Evolutionary conservation across 2,113 vertebrate species (phyloP).

Genomic region (Lycaon pictus): DNA sequence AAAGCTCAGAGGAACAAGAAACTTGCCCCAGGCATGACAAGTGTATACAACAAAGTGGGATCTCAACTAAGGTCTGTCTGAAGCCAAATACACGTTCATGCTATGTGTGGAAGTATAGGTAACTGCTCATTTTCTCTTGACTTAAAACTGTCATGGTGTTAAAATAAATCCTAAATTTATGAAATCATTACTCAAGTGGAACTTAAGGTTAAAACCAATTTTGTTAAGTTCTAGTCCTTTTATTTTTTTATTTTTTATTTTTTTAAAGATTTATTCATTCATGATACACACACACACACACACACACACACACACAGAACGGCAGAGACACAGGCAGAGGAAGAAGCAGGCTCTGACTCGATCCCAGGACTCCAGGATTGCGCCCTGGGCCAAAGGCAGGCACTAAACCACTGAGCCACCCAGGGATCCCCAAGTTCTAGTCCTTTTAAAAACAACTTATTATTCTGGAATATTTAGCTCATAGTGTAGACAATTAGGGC

Average conservation of each 20-base stretch:
- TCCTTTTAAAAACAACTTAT: not conserved
- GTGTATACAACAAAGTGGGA: not conserved
- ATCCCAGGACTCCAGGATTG: too few relatives aligned
- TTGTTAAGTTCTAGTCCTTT: not conserved
- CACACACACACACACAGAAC: too few relatives aligned
- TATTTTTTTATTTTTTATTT: too few relatives aligned
- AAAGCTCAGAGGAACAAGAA: not conserved
- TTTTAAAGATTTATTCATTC: too few relatives aligned
- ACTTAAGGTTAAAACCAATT: not conserved
- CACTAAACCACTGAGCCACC: too few relatives aligned
- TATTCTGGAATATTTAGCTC: not conserved
- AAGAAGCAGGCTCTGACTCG: too few relatives aligned
- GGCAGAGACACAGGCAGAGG: too few relatives aligned
- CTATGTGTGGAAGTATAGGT: too few relatives aligned
- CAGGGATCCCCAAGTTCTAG: not conserved
- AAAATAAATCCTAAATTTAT: not conserved
- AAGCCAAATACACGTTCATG: not conserved
- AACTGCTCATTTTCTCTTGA: not conserved
- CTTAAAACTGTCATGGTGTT: not conserved
- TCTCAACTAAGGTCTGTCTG: not conserved
- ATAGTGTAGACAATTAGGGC: not conserved
- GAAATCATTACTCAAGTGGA: not conserved
- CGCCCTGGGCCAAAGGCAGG: too few relatives aligned
- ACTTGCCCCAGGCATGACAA: not conserved
- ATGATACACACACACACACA: too few relatives aligned